A percentile compares a stretch with the other conserved stretches of the same genome.
phyloP scores from a whole-genome alignment of 2,113 vertebrate species.

The Atlantisia rogersi region DNA sequence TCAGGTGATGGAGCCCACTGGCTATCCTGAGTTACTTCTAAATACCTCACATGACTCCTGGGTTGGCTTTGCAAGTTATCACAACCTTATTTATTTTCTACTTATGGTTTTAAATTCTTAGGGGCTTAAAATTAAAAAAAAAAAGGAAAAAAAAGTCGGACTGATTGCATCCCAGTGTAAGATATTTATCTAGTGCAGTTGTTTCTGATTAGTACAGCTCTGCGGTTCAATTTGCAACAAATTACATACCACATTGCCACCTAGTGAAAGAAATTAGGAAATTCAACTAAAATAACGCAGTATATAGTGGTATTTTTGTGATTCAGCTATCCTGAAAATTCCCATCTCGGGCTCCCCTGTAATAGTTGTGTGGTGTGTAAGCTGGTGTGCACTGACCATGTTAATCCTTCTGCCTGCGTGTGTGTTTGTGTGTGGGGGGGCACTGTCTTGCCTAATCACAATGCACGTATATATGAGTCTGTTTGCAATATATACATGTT shows the following conservation, averaged over 20 bases:
- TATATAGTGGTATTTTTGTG: background rate
- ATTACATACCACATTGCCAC: conserved; percentile 18
- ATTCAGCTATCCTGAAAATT: background rate
- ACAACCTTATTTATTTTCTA: background rate
- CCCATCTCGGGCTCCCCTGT: background rate
- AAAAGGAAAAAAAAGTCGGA: background rate
- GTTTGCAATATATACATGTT: background rate
- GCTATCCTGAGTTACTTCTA: background rate
- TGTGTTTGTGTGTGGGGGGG: background rate
- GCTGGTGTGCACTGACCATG: background rate
- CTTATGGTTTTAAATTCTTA: background rate
- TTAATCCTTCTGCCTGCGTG: background rate
- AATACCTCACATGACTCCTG: background rate
- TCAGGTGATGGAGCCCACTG: background rate
- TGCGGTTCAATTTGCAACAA: background rate
- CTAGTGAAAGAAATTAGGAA: conserved; percentile 33
- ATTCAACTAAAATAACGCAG: background rate
- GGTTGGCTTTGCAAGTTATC: background rate
- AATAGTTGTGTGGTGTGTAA: background rate
- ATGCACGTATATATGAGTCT: fast-evolving
- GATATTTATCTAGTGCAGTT: background rate
- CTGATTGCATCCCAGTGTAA: background rate
- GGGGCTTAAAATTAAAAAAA: background rate
- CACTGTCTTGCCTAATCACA: background rate
- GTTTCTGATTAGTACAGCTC: background rate